phyloP scores from a whole-genome alignment of 2,888 invertebrate genomes.

The Pandemis cinnamomeana region DNA sequence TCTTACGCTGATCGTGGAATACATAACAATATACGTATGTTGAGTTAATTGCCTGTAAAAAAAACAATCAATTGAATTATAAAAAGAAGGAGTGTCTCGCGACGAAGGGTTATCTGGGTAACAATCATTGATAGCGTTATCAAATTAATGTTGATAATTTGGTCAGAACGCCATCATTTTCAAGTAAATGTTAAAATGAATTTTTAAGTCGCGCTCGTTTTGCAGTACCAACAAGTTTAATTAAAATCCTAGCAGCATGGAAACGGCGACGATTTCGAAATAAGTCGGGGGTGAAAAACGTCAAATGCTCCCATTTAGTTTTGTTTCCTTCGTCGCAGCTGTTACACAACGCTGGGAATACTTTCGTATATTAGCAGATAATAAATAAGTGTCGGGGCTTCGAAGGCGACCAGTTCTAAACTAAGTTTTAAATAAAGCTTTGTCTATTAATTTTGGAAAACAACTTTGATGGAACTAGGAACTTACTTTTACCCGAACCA shows the following conservation, averaged over 20 bases:
- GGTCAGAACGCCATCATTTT: constrained; percentile 36
- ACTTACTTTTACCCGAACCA: not conserved
- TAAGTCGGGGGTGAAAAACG: constrained; percentile 52
- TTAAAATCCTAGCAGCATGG: constrained; percentile 69
- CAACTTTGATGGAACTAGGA: not conserved
- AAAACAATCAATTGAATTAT: not conserved
- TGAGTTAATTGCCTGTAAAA: too few species aligned
- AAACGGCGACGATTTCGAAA: constrained; percentile 67
- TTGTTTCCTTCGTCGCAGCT: constrained; percentile 44
- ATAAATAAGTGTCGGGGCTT: constrained; percentile 37
- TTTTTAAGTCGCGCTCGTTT: constrained; percentile 67
- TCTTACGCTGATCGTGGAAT: too few species aligned
- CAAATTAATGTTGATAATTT: not conserved
- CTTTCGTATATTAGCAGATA: constrained; percentile 43
- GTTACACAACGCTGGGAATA: constrained; percentile 41
- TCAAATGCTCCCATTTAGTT: constrained; percentile 47
- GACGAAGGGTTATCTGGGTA: not conserved
- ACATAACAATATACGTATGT: too few species aligned
- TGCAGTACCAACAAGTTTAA: constrained; percentile 68
- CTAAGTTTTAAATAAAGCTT: constrained; percentile 29
- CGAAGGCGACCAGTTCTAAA: constrained; percentile 27
- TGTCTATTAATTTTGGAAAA: constrained; percentile 47
- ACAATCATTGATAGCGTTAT: not conserved
- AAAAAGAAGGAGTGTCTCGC: not conserved
- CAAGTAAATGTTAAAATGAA: constrained; percentile 66